Evolutionary conservation across 2,113 vertebrate genomes (phyloP).

Genomic region (Bothrops jararaca): DNA sequence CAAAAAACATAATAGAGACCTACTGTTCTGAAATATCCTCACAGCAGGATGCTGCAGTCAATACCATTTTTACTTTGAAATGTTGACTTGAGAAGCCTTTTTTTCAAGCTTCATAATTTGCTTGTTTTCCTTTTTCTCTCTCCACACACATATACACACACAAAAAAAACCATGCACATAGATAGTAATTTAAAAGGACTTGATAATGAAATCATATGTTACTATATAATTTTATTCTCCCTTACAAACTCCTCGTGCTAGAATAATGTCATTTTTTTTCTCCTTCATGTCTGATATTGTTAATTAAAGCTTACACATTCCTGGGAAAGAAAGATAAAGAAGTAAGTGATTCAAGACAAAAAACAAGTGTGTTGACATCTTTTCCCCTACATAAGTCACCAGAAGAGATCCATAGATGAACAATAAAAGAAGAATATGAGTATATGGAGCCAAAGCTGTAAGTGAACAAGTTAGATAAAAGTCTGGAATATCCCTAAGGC

Average conservation of each 20-base stretch:
- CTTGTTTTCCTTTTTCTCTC: not conserved
- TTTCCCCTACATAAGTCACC: not conserved
- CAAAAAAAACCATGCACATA: not conserved
- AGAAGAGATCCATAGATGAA: not conserved
- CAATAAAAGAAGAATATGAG: not conserved
- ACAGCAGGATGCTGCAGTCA: not conserved
- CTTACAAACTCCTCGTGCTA: not conserved
- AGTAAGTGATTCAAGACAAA: not conserved
- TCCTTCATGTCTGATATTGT: not conserved
- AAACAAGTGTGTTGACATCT: not conserved
- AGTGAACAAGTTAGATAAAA: not conserved
- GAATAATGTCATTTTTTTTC: not conserved
- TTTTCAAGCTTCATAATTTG: not conserved
- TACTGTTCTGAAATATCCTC: not conserved
- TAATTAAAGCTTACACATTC: not conserved
- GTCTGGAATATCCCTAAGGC: not conserved
- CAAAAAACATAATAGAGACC: not conserved
- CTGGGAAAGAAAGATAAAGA: not conserved
- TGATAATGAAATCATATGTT: not conserved
- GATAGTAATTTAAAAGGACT: not conserved
- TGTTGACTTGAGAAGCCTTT: conserved; percentile 2
- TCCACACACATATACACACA: not conserved
- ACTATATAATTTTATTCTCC: not conserved
- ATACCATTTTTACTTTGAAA: not conserved
- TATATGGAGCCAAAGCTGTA: not conserved